Base-by-base conservation (phyloP, 2,113 vertebrate genomes). In the Panthera tigris region DNA sequence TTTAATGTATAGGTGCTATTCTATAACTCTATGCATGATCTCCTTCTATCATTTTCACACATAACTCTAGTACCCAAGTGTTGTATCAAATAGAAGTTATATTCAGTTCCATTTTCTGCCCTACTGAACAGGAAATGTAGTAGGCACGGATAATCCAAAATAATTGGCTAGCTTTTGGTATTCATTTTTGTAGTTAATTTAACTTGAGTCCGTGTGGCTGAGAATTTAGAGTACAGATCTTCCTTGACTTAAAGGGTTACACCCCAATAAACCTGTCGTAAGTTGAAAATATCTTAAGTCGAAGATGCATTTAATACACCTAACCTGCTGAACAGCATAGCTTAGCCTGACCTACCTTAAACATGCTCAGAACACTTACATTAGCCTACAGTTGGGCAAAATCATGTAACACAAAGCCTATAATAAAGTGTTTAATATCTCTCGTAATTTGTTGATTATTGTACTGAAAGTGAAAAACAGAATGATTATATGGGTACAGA, bases 21-120 rank as follows among this genome's bases (percentile, higher is more conserved):
- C 57, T 81, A 4, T 92, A 89, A 92, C 81, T 95, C 39, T 97
- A 6, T 69, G 91, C 81, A 92, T 97, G 94, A 61, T 76, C 39
- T 69, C 66, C 81, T 91, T 57, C 66, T 95, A 0, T 79, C 61
- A 52, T 96, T 97, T 95, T 92, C 88, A 88, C 50, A 41, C 29
- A 27, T 55, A 92, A 80, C 36, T 94, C 91, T 97, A 81, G 80
- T 97, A 92, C 74, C 50, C 89, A 92, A 87, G 91, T 96, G 88
- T 93, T 94, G 27, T 92, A 92, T 97, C 84, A 90, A 96, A 76
- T 87, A 78, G 74, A 84, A 97, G 87, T 95, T 95, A 92, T 66
- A 92, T 79, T 97, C 63, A 65, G 65, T 97, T 97, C 88, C 89
- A 91, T 98, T 96, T 97, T 97, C 93, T 97, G 91, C 96, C 94